Evolutionary conservation across 2,797 vertebrate species (phyloP).

Genomic region (Natrix natrix): DNA sequence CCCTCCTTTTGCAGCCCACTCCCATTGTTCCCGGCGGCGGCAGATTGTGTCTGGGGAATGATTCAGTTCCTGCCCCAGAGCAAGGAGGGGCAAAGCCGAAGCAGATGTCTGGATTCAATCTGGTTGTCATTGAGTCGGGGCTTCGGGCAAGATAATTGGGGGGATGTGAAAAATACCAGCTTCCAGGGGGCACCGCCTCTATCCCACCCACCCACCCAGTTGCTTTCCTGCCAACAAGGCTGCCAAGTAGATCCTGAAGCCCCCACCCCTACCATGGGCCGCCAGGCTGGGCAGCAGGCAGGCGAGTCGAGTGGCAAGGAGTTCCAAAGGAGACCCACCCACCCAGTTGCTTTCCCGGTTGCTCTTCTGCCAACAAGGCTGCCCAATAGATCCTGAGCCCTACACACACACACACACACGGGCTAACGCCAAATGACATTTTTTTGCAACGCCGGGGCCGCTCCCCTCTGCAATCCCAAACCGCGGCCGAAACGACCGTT

Average conservation of each 20-base stretch:
- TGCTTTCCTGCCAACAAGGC: too few relatives aligned
- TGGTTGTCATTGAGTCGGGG: background rate
- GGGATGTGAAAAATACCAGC: rapidly evolving
- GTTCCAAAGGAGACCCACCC: background rate
- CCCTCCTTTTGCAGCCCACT: conserved; percentile 17
- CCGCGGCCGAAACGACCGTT: background rate
- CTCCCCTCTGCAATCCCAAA: background rate
- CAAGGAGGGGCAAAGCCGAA: rapidly evolving
- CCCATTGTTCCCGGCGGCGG: background rate
- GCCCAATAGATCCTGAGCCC: too few relatives aligned
- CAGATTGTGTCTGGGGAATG: conserved; percentile 10
- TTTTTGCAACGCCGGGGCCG: background rate
- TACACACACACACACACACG: too few relatives aligned
- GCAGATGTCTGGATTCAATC: conserved; percentile 33
- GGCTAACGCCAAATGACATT: background rate
- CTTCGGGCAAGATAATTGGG: rapidly evolving
- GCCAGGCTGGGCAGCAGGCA: background rate
- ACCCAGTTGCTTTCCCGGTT: too few relatives aligned
- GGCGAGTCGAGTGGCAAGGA: background rate
- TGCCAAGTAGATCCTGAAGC: background rate
- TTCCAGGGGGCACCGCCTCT: rapidly evolving
- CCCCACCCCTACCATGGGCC: too few relatives aligned
- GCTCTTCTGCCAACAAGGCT: too few relatives aligned
- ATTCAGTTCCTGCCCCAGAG: conserved; percentile 19
- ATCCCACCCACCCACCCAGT: too few relatives aligned